These are phyloP conservation scores for Myotis brandtii DNA, from an alignment of 2,113 vertebrate genomes.

Conservation along the genomic window DNA sequence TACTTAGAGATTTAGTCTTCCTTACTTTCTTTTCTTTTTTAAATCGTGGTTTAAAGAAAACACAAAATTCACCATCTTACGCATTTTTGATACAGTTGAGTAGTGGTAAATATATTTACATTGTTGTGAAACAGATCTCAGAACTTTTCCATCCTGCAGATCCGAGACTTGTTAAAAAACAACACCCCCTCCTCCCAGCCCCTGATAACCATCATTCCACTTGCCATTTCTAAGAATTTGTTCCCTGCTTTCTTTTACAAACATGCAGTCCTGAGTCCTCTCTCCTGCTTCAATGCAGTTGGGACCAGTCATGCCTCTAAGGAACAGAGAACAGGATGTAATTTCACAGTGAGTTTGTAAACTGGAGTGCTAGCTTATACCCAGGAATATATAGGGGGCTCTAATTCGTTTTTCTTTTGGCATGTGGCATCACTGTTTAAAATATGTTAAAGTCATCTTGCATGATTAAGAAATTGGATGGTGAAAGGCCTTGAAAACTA, in stretches of 20 bases:
- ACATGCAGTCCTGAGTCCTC: neutral
- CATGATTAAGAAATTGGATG: neutral
- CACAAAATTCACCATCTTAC: neutral
- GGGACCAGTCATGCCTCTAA: neutral
- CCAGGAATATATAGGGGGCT: neutral
- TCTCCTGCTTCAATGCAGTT: neutral
- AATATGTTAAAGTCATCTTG: neutral
- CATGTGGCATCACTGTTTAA: neutral
- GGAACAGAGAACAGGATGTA: neutral
- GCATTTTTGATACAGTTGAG: neutral
- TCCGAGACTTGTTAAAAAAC: neutral
- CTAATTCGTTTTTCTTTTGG: neutral
- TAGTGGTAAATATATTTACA: neutral
- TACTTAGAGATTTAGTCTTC: neutral
- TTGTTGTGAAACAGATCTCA: neutral
- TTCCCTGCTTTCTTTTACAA: neutral
- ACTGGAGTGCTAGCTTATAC: neutral
- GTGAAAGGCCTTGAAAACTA: neutral
- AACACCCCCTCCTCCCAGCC: accelerated
- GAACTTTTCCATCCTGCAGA: neutral
- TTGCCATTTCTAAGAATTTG: neutral
- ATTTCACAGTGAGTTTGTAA: neutral
- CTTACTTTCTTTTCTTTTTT: neutral
- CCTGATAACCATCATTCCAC: neutral
- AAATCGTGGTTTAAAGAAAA: neutral